A percentile compares a stretch with the other conserved stretches of the same genome.
These are phyloP conservation scores for Salticus scenicus DNA, from an alignment of 2,888 invertebrate genomes.

Conservation along the genomic window DNA sequence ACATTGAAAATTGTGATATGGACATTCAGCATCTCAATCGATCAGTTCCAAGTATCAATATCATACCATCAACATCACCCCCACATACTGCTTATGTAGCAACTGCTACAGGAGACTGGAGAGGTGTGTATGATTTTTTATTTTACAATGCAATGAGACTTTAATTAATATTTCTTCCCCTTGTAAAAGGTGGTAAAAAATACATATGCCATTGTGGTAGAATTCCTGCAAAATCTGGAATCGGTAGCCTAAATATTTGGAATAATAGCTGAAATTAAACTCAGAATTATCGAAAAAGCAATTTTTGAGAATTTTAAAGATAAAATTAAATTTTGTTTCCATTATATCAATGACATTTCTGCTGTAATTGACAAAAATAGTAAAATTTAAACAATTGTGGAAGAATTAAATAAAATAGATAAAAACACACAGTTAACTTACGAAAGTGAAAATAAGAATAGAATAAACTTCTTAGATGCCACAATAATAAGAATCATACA, in stretches of 20 bases:
- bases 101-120: conserved; percentile 28
- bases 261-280: not conserved
- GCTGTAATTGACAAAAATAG: too few relatives aligned
- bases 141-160: not conserved
- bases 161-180: not conserved
- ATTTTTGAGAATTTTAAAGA: not conserved
- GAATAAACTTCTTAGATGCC: too few relatives aligned
- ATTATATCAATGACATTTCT: not conserved
- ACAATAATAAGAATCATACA: too few relatives aligned
- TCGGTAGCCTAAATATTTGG: not conserved
- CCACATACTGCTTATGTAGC: conserved; percentile 40
- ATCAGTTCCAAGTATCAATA: conserved; percentile 65
- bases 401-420: too few relatives aligned
- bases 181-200: too few relatives aligned
- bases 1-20: conserved; percentile 35
- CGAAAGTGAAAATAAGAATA: too few relatives aligned
- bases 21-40: conserved; percentile 47
- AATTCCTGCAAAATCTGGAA: conserved; percentile 4
- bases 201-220: conserved; percentile 61
- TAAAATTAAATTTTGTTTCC: not conserved
- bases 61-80: conserved; percentile 61
- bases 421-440: too few relatives aligned
- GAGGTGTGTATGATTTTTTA: conserved; percentile 41
- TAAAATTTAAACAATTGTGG: too few relatives aligned
- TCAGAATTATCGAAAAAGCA: not conserved